Evolutionary conservation across 2,888 invertebrate species (phyloP).

Genomic region (Oxycera nigricornis): DNA sequence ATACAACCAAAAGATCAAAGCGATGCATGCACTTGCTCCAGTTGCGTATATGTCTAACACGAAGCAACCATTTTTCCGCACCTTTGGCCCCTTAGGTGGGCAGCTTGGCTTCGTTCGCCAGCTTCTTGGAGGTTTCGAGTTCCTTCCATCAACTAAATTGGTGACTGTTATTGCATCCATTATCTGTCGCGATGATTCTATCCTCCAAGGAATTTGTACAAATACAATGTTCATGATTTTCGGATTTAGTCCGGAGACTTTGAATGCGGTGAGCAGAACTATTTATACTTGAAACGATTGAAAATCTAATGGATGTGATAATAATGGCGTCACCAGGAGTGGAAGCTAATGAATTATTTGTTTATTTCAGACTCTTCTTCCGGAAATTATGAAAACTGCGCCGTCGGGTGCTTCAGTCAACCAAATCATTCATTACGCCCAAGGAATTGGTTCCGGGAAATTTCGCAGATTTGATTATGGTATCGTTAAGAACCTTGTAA

Average conservation of each 20-base stretch:
- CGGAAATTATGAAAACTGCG: constrained; percentile 66
- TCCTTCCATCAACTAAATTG: constrained; percentile 61
- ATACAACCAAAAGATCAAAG: constrained; percentile 63
- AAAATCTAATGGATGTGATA: neutral
- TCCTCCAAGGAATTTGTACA: constrained; percentile 49
- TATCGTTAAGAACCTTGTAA: constrained; percentile 60
- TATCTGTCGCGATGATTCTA: constrained; percentile 58
- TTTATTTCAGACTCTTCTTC: constrained; percentile 65
- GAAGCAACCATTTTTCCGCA: constrained; percentile 60
- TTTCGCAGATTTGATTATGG: constrained; percentile 66
- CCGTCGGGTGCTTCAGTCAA: constrained; percentile 71
- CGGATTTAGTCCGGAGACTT: constrained; percentile 60
- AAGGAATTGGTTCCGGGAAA: constrained; percentile 61
- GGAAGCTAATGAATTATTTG: neutral
- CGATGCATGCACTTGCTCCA: constrained; percentile 68
- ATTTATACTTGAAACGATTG: neutral
- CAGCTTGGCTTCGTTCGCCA: constrained; percentile 49
- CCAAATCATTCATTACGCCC: constrained; percentile 70
- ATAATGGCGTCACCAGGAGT: too few species aligned
- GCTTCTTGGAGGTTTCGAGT: constrained; percentile 63
- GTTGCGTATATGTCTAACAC: constrained; percentile 70
- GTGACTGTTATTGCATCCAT: constrained; percentile 56
- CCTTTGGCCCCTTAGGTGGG: constrained; percentile 57
- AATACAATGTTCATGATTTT: constrained; percentile 63
- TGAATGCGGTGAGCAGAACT: constrained; percentile 58